phyloP scores from a whole-genome alignment of 2,888 invertebrate species.

The Liopterus haemorrhoidalis region DNA sequence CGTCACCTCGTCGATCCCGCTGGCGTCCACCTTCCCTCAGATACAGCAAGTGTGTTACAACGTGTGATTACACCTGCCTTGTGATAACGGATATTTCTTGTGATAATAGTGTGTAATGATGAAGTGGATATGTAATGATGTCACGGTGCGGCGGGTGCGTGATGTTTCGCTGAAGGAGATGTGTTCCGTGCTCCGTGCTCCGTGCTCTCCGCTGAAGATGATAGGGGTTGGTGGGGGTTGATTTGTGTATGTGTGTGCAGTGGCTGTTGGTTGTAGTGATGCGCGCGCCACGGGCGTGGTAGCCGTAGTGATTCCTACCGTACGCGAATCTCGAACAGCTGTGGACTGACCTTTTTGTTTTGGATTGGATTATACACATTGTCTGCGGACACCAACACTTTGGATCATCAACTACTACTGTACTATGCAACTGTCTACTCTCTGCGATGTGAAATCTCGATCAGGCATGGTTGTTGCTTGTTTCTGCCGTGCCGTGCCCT shows the following conservation, averaged over 20 bases:
- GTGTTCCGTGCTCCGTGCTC: conserved; percentile 39
- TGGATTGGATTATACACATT: no score
- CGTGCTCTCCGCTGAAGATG: conserved; percentile 36
- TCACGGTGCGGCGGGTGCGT: conserved; percentile 28
- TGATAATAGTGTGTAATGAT: conserved; percentile 48
- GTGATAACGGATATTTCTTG: conserved; percentile 38
- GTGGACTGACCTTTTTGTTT: conserved; percentile 20
- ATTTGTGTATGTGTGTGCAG: conserved; percentile 2
- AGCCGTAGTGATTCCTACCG: conserved; percentile 20
- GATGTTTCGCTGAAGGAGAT: no score
- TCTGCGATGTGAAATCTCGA: no score
- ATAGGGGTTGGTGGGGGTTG: not conserved
- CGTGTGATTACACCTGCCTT: conserved; percentile 49
- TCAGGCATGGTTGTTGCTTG: no score
- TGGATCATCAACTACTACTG: no score
- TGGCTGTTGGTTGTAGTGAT: conserved; percentile 14
- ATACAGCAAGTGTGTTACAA: conserved; percentile 57
- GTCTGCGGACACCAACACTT: no score
- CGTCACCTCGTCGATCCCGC: conserved; percentile 46
- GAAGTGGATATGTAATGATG: conserved; percentile 34
- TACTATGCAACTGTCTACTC: no score
- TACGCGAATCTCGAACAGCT: conserved; percentile 20
- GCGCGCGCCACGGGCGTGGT: conserved; percentile 20
- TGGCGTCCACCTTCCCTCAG: conserved; percentile 51
- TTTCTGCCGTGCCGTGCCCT: no score